Evolutionary conservation across 2,113 vertebrate species (phyloP).

Genomic region (Vulpes ferrilata): DNA sequence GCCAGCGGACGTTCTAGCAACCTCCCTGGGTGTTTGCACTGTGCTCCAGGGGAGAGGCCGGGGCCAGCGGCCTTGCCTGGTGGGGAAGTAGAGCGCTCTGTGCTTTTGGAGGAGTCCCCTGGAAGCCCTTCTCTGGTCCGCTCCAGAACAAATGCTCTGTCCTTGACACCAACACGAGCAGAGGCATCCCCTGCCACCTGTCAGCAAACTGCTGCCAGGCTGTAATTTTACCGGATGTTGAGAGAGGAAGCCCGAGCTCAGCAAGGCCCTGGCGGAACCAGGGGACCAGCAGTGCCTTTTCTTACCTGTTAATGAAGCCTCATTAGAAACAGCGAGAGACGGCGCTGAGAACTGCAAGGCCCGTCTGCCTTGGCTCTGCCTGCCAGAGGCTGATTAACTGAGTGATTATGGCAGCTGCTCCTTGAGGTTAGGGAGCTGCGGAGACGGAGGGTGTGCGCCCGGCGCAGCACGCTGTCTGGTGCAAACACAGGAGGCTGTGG

Average conservation of each 20-base stretch:
- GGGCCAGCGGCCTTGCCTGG: not conserved
- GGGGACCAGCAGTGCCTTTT: constrained; percentile 68
- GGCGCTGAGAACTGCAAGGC: constrained; percentile 30
- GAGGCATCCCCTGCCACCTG: constrained; percentile 45
- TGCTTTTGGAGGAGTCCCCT: not conserved
- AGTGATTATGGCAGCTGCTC: constrained; percentile 64
- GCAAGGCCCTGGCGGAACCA: constrained; percentile 24
- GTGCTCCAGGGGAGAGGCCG: not conserved
- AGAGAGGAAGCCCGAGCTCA: constrained; percentile 27
- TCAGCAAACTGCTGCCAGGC: constrained; percentile 35
- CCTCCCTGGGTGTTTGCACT: not conserved
- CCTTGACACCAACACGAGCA: not conserved
- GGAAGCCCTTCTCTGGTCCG: not conserved
- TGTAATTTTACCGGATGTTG: constrained; percentile 60
- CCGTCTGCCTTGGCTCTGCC: not conserved
- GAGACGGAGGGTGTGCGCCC: not conserved
- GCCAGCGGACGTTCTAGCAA: not conserved
- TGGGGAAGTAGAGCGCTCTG: not conserved
- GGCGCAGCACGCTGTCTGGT: accelerated
- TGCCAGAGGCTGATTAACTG: constrained; percentile 66
- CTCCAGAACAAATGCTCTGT: constrained; percentile 14
- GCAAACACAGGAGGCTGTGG: not conserved
- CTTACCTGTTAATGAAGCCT: constrained; percentile 75
- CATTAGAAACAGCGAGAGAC: constrained; percentile 68
- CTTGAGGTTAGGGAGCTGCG: not conserved